A percentile compares a stretch with the other conserved stretches of the same genome.
Conservation (phyloP, 2,113 vertebrate species). For the Tiliqua scincoides region DNA sequence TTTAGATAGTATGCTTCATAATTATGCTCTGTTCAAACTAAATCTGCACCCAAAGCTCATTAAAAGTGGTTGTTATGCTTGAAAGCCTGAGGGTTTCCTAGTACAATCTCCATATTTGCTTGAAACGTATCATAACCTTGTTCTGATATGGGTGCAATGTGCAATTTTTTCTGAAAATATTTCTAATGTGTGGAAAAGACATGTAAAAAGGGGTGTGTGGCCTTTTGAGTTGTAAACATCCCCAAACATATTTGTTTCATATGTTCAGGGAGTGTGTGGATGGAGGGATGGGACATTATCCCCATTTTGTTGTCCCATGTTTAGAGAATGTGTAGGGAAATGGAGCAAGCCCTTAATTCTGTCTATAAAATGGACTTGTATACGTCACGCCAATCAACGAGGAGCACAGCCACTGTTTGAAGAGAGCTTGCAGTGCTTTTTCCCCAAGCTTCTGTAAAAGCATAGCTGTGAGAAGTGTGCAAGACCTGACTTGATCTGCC, state of each 20-base stretch:
- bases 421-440: not conserved
- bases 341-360: no score
- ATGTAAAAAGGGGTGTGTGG: no score
- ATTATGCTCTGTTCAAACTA: not conserved
- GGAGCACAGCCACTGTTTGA: not conserved
- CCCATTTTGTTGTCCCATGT: no score
- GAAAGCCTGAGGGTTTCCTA: not conserved
- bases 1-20: not conserved
- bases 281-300: no score
- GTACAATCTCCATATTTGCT: not conserved
- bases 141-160: not conserved
- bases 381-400: no score
- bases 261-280: no score
- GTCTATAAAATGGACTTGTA: no score
- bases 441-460: not conserved
- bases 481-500: not conserved
- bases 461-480: not conserved
- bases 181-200: no score
- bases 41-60: not conserved
- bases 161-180: not conserved
- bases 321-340: no score
- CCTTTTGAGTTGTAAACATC: no score
- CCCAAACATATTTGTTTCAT: no score
- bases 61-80: not conserved
- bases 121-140: not conserved